Conservation (phyloP, 2,113 vertebrate species). For the Ochotona princeps region DNA sequence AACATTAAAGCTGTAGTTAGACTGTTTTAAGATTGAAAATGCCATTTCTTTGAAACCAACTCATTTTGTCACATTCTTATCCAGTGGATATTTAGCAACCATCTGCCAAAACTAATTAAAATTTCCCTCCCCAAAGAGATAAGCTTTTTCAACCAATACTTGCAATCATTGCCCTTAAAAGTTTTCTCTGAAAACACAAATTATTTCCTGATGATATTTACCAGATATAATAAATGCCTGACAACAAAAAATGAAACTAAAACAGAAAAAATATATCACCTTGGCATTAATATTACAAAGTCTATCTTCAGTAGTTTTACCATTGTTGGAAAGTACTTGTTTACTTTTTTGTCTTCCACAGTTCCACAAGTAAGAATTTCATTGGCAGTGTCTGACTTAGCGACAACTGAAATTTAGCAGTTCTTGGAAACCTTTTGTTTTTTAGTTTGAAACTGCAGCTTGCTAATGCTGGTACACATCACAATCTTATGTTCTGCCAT, state of each 20-base stretch:
- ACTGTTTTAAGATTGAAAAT: constrained; percentile 47
- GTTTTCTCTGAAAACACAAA: background rate
- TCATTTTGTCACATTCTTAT: constrained; percentile 60
- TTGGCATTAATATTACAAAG: background rate
- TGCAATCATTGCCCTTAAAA: constrained; percentile 8
- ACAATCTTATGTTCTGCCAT: background rate
- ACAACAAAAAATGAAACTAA: constrained; percentile 4
- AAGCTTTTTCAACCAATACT: constrained; percentile 35
- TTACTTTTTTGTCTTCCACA: background rate
- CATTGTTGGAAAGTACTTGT: background rate
- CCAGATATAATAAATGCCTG: background rate
- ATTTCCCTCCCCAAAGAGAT: constrained; percentile 43
- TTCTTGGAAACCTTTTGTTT: constrained; percentile 70
- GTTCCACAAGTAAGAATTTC: constrained; percentile 30
- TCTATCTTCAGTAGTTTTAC: background rate
- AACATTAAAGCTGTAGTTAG: constrained; percentile 42
- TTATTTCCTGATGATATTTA: constrained; percentile 35
- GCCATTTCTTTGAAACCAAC: constrained; percentile 64
- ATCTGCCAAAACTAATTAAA: constrained; percentile 66
- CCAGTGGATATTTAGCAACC: constrained; percentile 58
- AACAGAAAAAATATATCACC: background rate
- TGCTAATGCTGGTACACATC: background rate
- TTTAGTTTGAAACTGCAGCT: constrained; percentile 57
- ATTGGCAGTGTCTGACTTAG: constrained; percentile 44
- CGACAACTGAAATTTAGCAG: constrained; percentile 66